Evolutionary conservation across 2,888 invertebrate species (phyloP).

Genomic region (Folsomia manolachei): DNA sequence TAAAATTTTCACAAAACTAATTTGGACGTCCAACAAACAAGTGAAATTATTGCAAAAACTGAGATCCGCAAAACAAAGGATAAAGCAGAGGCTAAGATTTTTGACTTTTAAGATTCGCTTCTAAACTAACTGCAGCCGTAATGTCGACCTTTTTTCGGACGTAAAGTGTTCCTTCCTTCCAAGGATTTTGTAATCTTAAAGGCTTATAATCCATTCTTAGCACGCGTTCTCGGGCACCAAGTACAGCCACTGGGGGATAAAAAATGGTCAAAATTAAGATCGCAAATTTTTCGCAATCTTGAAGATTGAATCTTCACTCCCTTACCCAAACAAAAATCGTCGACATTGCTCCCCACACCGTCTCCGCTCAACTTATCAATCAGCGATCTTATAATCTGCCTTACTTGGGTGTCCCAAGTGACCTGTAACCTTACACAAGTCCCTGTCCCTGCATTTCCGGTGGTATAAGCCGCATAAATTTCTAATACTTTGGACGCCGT

Average conservation of each 20-base stretch:
- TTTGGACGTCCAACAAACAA: not conserved
- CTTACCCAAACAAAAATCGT: conserved; percentile 47
- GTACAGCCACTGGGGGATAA: conserved; percentile 88
- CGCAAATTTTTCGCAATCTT: too few species aligned
- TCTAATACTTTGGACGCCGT: conserved; percentile 57
- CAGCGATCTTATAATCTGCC: conserved; percentile 92
- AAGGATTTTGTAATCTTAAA: conserved; percentile 88
- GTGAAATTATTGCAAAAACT: not conserved
- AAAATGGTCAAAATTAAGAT: too few species aligned
- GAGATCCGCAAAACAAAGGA: not conserved
- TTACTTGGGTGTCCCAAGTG: conserved; percentile 84
- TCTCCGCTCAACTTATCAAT: conserved; percentile 95
- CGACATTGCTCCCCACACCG: conserved; percentile 66
- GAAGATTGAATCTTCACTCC: too few species aligned
- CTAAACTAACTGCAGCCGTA: conserved; percentile 44
- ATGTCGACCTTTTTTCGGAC: conserved; percentile 57
- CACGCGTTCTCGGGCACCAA: conserved; percentile 90
- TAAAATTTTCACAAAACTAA: not conserved
- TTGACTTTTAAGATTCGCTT: conserved; percentile 11
- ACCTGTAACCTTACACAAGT: conserved; percentile 92
- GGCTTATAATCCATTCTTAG: conserved; percentile 92
- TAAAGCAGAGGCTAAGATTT: too few species aligned
- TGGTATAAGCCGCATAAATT: conserved; percentile 94
- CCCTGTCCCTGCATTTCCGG: conserved; percentile 85
- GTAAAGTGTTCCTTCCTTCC: conserved; percentile 90